phyloP scores from a whole-genome alignment of 2,113 vertebrate genomes.

The Scomber japonicus region DNA sequence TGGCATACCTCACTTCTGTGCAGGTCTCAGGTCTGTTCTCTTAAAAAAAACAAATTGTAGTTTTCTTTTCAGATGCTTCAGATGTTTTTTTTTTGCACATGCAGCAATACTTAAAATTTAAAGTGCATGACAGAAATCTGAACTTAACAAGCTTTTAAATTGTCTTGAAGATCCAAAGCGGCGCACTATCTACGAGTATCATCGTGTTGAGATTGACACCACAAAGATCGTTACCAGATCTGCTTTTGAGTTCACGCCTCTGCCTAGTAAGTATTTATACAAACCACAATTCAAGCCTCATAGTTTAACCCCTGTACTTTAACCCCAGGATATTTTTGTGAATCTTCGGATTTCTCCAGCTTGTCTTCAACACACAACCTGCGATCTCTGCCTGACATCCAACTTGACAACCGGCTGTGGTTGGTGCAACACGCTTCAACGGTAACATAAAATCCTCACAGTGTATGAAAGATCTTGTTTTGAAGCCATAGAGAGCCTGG shows the following conservation, averaged over 20 bases:
- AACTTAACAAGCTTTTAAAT: constrained; percentile 1
- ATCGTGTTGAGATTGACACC: constrained; percentile 92
- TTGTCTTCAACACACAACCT: constrained; percentile 92
- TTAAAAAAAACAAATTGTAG: not conserved
- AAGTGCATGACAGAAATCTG: not conserved
- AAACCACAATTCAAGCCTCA: not conserved
- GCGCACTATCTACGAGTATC: constrained; percentile 94
- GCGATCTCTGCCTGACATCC: constrained; percentile 88
- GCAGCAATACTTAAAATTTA: not conserved
- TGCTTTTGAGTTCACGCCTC: constrained; percentile 91
- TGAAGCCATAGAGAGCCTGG: not conserved
- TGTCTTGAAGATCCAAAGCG: constrained; percentile 83
- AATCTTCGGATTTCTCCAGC: constrained; percentile 79
- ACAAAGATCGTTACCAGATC: constrained; percentile 86
- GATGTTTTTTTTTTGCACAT: no score
- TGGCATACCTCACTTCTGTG: constrained; percentile 84
- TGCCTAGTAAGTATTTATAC: constrained; percentile 91
- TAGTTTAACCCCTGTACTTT: not conserved
- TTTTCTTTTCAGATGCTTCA: not conserved
- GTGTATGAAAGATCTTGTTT: not conserved
- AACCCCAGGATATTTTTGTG: not conserved
- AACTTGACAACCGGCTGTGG: constrained; percentile 90
- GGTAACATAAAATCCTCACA: constrained; percentile 77
- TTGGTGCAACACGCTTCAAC: constrained; percentile 96
- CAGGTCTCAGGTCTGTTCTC: constrained; percentile 86